These are phyloP conservation scores for Syngnathus floridae DNA, from an alignment of 2,113 vertebrate genomes.

Conservation along the genomic window DNA sequence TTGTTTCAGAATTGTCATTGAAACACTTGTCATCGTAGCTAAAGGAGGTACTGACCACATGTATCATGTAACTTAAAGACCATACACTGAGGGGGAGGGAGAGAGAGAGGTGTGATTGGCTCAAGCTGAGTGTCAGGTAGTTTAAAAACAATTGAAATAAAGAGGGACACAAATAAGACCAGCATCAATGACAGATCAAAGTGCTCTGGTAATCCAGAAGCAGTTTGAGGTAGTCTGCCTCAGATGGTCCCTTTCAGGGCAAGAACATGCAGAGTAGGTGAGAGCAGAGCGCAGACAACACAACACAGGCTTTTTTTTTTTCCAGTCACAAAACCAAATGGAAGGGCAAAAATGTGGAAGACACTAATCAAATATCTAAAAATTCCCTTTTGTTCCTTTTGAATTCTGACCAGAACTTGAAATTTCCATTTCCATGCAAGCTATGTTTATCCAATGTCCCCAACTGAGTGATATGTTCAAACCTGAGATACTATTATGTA, in stretches of 20 bases:
- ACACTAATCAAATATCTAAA: conserved; percentile 31
- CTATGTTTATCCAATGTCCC: conserved; percentile 34
- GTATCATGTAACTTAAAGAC: conserved; percentile 16
- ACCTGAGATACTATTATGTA: conserved; percentile 60
- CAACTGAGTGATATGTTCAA: conserved; percentile 55
- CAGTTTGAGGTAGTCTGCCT: conserved; percentile 35
- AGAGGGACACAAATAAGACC: conserved; percentile 18
- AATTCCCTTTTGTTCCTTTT: conserved; percentile 24
- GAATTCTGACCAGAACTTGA: conserved; percentile 15
- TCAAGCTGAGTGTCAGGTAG: not conserved
- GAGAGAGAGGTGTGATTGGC: conserved; percentile 1
- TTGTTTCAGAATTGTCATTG: conserved; percentile 16
- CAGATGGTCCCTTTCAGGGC: conserved; percentile 18
- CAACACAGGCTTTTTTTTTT: conserved; percentile 13
- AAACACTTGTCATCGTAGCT: conserved; percentile 6
- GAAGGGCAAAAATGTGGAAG: conserved; percentile 36
- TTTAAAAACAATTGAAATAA: conserved; percentile 2
- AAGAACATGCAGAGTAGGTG: conserved; percentile 15
- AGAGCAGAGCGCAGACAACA: conserved; percentile 19
- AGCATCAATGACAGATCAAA: conserved; percentile 11
- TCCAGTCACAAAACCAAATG: conserved; percentile 27
- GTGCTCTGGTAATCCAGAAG: conserved; percentile 19
- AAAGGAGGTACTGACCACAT: conserved; percentile 21
- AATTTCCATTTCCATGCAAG: conserved; percentile 21
- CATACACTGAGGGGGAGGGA: not conserved